These are phyloP conservation scores for Drosophila tsacasi DNA, from an alignment of 1,140 invertebrate species.

Conservation along the genomic window DNA sequence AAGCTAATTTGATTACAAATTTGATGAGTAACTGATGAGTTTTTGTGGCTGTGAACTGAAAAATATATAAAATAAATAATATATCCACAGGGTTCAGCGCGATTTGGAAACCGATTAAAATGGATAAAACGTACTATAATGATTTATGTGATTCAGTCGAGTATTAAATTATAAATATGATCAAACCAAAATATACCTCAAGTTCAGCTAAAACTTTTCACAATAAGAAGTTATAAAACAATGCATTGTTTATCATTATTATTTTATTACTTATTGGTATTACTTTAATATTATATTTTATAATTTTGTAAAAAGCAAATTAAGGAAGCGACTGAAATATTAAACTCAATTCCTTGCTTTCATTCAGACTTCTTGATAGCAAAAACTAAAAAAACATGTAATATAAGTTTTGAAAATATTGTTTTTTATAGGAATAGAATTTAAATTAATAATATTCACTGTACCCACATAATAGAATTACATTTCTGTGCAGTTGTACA, in stretches of 20 bases:
- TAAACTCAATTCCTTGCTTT: no score
- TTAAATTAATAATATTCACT: neutral
- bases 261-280: neutral
- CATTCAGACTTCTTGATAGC: neutral
- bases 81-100: no score
- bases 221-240: neutral
- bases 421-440: neutral
- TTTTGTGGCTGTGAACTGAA: no score
- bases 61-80: no score
- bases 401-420: neutral
- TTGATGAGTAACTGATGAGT: no score
- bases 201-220: neutral
- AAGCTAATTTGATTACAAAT: no score
- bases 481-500: conserved; percentile 11
- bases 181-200: neutral
- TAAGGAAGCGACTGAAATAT: neutral
- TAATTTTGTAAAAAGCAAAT: neutral
- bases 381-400: neutral
- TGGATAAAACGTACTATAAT: no score
- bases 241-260: neutral
- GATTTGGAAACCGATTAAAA: no score
- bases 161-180: neutral
- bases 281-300: neutral
- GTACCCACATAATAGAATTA: neutral
- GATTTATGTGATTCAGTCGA: no score